phyloP scores from a whole-genome alignment of 2,797 vertebrate genomes.

The Stomatorhinus walkeri region DNA sequence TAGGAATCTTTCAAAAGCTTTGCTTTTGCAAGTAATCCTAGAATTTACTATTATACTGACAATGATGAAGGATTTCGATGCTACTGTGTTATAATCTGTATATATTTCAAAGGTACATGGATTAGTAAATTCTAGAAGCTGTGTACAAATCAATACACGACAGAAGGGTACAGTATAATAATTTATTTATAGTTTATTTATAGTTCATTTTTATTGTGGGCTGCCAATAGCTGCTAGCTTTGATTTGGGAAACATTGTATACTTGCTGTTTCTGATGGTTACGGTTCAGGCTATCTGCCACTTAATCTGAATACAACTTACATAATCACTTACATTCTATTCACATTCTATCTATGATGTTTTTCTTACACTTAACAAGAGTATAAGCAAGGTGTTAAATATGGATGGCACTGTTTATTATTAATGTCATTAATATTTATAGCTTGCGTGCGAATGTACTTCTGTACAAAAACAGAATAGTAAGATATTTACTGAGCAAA shows the following conservation, averaged over 20 bases:
- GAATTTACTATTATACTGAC: not conserved
- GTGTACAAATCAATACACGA: not conserved
- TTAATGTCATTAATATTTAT: constrained; percentile 6
- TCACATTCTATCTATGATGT: not conserved
- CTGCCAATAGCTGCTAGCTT: not conserved
- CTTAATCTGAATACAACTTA: not conserved
- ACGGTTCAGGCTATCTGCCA: not conserved
- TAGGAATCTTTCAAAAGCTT: not conserved
- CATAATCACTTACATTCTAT: not conserved
- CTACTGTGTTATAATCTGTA: not conserved
- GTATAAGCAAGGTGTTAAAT: not conserved
- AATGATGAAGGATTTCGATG: not conserved
- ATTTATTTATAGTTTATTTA: not conserved
- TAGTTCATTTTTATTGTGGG: not conserved
- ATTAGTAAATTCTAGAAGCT: not conserved
- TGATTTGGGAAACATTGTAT: not conserved
- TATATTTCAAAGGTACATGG: not conserved
- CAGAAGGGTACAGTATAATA: not conserved
- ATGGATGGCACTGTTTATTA: not conserved
- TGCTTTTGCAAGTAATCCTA: not conserved
- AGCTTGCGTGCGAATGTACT: not conserved
- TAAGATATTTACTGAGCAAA: not conserved
- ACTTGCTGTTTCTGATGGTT: not conserved
- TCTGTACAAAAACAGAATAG: not conserved
- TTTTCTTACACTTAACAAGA: not conserved